These are phyloP conservation scores for Taphrorychus bicolor DNA, from an alignment of 2,888 invertebrate species.

Conservation along the genomic window DNA sequence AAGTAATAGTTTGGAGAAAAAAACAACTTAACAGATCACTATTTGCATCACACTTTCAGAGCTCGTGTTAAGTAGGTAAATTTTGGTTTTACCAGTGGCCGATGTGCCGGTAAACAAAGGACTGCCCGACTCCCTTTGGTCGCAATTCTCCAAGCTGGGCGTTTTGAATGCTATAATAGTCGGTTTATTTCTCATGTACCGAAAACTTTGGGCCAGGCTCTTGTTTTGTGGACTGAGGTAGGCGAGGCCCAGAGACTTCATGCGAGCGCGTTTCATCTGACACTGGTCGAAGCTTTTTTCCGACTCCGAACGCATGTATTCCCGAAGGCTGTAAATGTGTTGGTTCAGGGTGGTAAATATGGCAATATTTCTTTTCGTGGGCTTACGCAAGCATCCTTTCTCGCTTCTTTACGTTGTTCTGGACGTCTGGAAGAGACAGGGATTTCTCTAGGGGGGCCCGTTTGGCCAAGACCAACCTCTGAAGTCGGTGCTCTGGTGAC, in stretches of 20 bases:
- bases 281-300: conserved; percentile 77
- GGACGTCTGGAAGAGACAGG: conserved; percentile 84
- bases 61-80: not conserved
- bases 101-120: conserved; percentile 64
- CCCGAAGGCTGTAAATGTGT: conserved; percentile 65
- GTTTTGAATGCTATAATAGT: conserved; percentile 88
- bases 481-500: conserved; percentile 62
- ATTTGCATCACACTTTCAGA: too few species aligned
- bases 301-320: conserved; percentile 80
- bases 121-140: conserved; percentile 64
- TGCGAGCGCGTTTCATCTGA: conserved; percentile 68
- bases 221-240: conserved; percentile 80
- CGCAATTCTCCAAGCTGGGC: conserved; percentile 77
- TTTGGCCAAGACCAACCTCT: conserved; percentile 49
- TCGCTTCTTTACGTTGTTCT: conserved; percentile 74
- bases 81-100: conserved; percentile 61
- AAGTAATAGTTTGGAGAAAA: too few species aligned
- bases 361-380: not conserved
- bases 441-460: conserved; percentile 78
- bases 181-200: conserved; percentile 90
- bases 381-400: conserved; percentile 75
- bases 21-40: too few species aligned
- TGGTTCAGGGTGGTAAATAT: not conserved
- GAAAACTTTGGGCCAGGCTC: conserved; percentile 82
- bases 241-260: conserved; percentile 71